phyloP scores from a whole-genome alignment of 2,797 vertebrate species.

The Danio kyathit region DNA sequence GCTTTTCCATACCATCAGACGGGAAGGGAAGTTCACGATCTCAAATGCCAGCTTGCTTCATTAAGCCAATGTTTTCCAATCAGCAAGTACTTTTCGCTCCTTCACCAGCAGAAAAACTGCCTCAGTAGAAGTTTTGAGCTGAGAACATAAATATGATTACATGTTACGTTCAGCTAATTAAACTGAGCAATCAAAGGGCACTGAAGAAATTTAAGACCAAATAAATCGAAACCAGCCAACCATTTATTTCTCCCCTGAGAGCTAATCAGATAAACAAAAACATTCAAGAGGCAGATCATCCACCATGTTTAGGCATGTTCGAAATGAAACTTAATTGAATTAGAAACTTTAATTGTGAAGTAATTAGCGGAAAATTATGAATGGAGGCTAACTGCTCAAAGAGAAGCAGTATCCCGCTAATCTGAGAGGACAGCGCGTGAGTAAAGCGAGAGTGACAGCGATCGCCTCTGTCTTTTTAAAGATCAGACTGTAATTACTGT shows the following conservation, averaged over 20 bases:
- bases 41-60: conserved; percentile 16
- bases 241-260: conserved; percentile 7
- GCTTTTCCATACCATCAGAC: background rate
- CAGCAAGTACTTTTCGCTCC: background rate
- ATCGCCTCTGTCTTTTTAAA: conserved; percentile 11
- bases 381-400: conserved; percentile 8
- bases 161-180: conserved; percentile 21
- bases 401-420: conserved; percentile 13
- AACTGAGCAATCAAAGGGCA: conserved; percentile 36
- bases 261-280: conserved; percentile 28
- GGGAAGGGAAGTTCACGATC: background rate
- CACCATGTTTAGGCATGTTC: conserved; percentile 25
- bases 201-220: conserved; percentile 13
- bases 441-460: conserved; percentile 20
- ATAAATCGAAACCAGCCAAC: conserved; percentile 25
- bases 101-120: background rate
- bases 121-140: background rate
- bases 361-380: conserved; percentile 35
- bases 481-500: conserved; percentile 38
- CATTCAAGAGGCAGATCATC: conserved; percentile 20
- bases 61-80: conserved; percentile 27
- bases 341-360: conserved; percentile 31
- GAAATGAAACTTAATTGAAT: conserved; percentile 52
- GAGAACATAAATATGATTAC: conserved; percentile 12
- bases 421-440: conserved; percentile 22